Evolutionary conservation across 2,113 vertebrate species (phyloP), one percentile per base, ranked within the genome.

Genomic region (Neolamprologus sp.): DNA sequence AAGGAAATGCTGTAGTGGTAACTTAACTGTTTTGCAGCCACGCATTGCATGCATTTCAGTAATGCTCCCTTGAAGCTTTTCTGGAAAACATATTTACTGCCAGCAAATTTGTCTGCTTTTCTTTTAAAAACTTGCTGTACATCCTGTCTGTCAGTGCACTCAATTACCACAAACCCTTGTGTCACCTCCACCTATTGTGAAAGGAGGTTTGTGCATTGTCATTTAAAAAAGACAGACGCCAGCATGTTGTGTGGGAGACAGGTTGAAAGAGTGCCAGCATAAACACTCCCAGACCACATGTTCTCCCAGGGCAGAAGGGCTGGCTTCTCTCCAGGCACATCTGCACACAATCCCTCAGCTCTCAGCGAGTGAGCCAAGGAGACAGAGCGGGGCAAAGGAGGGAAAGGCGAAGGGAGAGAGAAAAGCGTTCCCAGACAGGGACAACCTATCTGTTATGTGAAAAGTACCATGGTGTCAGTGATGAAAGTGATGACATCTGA

Each of bases 231-330:
- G 92, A 86, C 80, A 89, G 87, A 95, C 92, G 85, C 93, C 94
- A 92, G 91, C 91, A 85, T 94, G 90, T 92, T 95, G 91, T 96
- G 96, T 94, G 95, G 95, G 95, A 96, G 96, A 95, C 93, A 91
- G 93, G 89, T 95, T 97, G 96, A 96, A 92, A 93, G 92, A 82
- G 93, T 94, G 96, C 96, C 96, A 96, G 95, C 86, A 47, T 96
- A 96, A 97, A 97, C 96, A 96, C 95, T 95, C 94, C 94, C 95
- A 93, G 94, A 96, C 96, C 96, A 96, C 96, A 97, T 97, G 96
- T 96, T 96, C 95, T 96, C 95, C 94, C 94, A 95, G 94, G 96
- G 96, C 94, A 96, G 93, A 95, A 91, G 85, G 92, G 80, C 95
- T 96, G 96, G 96, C 95, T 89, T 89, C 82, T 92, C 93, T 96